phyloP scores from a whole-genome alignment of 1,140 invertebrate species.

The Conopomorpha cramerella region DNA sequence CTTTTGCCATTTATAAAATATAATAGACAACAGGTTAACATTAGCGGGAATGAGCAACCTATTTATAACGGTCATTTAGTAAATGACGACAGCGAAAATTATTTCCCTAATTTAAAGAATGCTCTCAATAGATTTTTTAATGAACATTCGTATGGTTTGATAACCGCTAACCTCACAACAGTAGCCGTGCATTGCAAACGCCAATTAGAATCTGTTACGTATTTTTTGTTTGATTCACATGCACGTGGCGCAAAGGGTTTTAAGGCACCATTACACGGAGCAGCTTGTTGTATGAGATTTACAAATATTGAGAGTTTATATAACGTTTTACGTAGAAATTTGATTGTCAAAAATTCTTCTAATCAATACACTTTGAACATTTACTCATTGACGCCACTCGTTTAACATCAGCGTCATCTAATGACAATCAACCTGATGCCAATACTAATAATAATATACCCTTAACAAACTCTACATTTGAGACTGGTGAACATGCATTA shows the following conservation, averaged over 20 bases:
- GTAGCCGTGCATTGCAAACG: slow-evolving; percentile 2
- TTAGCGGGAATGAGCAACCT: not conserved
- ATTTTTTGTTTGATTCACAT: slow-evolving; percentile 3
- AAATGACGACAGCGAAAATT: not conserved
- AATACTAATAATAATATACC: no score
- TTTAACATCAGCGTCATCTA: no score
- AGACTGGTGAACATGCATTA: no score
- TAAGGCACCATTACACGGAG: slow-evolving; percentile 2
- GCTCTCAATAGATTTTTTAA: slow-evolving; percentile 2
- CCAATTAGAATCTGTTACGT: not conserved
- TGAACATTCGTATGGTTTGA: slow-evolving; percentile 1
- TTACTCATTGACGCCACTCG: slow-evolving; percentile 2
- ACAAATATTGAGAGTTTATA: slow-evolving; percentile 1
- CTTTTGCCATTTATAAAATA: slow-evolving; percentile 1
- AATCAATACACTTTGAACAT: not conserved
- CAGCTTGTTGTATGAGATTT: slow-evolving; percentile 4
- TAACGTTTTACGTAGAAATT: slow-evolving; percentile 2
- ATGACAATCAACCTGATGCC: no score
- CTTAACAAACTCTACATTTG: no score
- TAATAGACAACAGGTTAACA: slow-evolving; percentile 2
- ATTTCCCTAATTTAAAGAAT: slow-evolving; percentile 5
- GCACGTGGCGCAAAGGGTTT: slow-evolving; percentile 3
- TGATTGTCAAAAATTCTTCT: not conserved
- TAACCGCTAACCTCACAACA: slow-evolving; percentile 1
- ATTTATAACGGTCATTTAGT: slow-evolving; percentile 3